Conservation (phyloP, 2,797 vertebrate species). For the Scleropages formosus region DNA sequence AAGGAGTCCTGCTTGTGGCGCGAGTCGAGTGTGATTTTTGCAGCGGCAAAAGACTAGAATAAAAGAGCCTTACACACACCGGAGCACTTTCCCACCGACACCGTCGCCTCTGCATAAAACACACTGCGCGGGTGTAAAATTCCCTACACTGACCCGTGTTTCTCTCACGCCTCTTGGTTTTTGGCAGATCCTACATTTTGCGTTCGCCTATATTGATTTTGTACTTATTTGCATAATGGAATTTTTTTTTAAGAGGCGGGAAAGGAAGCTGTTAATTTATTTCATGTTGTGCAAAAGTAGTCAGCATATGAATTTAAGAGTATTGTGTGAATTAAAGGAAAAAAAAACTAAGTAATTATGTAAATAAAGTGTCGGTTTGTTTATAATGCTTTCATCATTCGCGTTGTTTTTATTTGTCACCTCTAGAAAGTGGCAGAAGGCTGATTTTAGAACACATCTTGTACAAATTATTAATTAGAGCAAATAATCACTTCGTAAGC, state of each 20-base stretch:
- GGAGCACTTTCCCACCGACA: conserved; percentile 22
- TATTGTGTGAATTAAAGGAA: conserved; percentile 70
- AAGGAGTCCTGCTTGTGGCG: conserved; percentile 26
- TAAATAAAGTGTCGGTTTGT: conserved; percentile 38
- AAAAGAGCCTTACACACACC: conserved; percentile 22
- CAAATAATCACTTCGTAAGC: too few species aligned
- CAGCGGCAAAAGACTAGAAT: conserved; percentile 28
- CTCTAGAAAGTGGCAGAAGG: too few species aligned
- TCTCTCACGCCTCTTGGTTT: conserved; percentile 25
- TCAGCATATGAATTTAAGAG: conserved; percentile 75
- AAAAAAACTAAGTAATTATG: conserved; percentile 52
- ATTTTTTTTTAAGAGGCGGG: conserved; percentile 44
- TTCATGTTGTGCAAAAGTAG: conserved; percentile 71
- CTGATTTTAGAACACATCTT: too few species aligned
- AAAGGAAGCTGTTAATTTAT: conserved; percentile 82
- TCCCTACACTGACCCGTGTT: not conserved
- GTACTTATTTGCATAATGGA: conserved; percentile 40
- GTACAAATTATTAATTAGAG: too few species aligned
- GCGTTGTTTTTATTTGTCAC: too few species aligned
- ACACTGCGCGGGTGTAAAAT: conserved; percentile 26
- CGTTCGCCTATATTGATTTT: conserved; percentile 54
- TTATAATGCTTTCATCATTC: not conserved
- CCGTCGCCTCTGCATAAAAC: conserved; percentile 20
- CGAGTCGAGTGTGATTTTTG: conserved; percentile 38
- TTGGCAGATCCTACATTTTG: conserved; percentile 23